phyloP scores from a whole-genome alignment of 2,113 vertebrate genomes.

The Illadopsis cleaveri region DNA sequence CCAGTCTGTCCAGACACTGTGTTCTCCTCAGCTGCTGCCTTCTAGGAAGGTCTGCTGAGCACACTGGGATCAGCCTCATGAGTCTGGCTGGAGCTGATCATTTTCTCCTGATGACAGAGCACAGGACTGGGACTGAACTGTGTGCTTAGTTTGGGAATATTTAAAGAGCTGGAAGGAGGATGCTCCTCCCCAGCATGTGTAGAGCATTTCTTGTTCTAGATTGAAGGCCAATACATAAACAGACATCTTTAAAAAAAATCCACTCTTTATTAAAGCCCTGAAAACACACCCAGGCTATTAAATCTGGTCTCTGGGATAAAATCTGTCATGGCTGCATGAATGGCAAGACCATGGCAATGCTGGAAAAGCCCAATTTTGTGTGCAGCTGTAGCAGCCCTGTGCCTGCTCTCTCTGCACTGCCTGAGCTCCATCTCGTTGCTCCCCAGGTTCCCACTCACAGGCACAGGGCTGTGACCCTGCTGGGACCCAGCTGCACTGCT shows the following conservation, averaged over 20 bases:
- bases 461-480: background rate
- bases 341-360: background rate
- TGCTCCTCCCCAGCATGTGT: rapidly evolving
- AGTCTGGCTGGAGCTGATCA: background rate
- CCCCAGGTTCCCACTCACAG: background rate
- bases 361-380: background rate
- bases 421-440: background rate
- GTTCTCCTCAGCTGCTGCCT: background rate
- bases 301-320: background rate
- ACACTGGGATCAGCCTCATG: background rate
- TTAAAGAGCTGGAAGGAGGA: background rate
- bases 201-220: background rate
- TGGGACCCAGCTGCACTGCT: background rate
- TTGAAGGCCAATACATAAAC: background rate
- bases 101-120: background rate
- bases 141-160: background rate
- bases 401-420: background rate
- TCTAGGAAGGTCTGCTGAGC: background rate
- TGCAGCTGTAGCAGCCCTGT: background rate
- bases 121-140: background rate
- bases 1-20: background rate
- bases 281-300: background rate
- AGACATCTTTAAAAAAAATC: background rate
- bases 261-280: background rate
- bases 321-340: background rate